Evolutionary conservation across 2,888 invertebrate species (phyloP).

Genomic region (Drosophila helvetica): DNA sequence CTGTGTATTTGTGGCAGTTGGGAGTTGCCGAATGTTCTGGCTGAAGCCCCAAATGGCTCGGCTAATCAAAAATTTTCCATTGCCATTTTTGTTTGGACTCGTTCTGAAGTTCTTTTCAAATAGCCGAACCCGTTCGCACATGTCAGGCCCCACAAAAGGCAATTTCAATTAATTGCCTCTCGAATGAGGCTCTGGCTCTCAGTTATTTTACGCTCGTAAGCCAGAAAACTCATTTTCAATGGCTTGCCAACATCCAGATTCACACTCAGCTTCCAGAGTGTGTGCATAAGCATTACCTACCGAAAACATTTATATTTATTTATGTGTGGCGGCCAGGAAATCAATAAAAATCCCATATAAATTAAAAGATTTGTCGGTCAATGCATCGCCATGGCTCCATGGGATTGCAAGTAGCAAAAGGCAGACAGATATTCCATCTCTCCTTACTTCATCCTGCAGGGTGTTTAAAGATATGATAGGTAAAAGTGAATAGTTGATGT

Average conservation of each 20-base stretch:
- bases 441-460: too few relatives aligned
- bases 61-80: constrained; percentile 56
- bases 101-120: constrained; percentile 36
- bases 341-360: constrained; percentile 1
- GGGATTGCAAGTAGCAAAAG: neutral
- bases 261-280: neutral
- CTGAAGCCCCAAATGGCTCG: constrained; percentile 32
- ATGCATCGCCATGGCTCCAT: too few relatives aligned
- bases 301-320: neutral
- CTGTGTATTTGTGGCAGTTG: constrained; percentile 38
- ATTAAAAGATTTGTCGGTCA: neutral
- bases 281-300: neutral
- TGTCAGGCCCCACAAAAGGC: constrained; percentile 31
- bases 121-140: constrained; percentile 13
- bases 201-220: too few relatives aligned
- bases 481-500: too few relatives aligned
- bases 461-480: neutral
- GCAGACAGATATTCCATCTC: neutral
- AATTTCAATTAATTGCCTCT: constrained; percentile 68
- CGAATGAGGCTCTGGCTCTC: constrained; percentile 8
- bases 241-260: neutral
- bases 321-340: constrained; percentile 3
- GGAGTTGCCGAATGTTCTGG: constrained; percentile 36
- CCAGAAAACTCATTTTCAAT: neutral
- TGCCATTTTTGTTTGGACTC: constrained; percentile 54